Evolutionary conservation across 2,797 vertebrate species (phyloP), one percentile per base, ranked within the genome.

Genomic region (Myripristis jacobus): DNA sequence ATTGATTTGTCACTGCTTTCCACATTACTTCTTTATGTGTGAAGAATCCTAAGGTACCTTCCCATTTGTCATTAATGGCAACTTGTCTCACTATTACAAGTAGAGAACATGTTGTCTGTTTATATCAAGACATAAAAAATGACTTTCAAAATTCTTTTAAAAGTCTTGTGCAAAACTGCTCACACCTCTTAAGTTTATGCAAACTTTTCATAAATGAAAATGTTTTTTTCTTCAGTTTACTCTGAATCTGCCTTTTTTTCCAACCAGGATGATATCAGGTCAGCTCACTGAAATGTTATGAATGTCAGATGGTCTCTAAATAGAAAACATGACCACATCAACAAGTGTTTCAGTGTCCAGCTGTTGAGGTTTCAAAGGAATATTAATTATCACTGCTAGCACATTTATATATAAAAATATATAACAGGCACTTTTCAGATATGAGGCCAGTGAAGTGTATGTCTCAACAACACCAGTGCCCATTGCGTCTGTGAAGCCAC

Each of bases 401-500:
- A 52, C 11, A 34, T 47, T 22, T 15, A 36, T 22, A 22, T 50
- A 13, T 16, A 58, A 67, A 61, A 63, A 66, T 60, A 76, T 61
- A 73, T 52, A 58, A 11, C 34, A 44, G 46, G 41, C 73, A 41
- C 70, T 62, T 75, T 31, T 52, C 62, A 64, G 46, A 60, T 27
- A 38, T 2, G 22, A 31, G 43, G 64, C 36, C 41, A 65, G 43
- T 64, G 66, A 68, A 76, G 64, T 59, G 34, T 24, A 79, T 65
- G 34, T 82, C 57, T 77, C 48, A 55, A 80, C 80, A 90, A 85
- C 77, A 70, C 54, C 67, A 24, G 22, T 44, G 53, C 51, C 12
- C 13, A 16, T 50, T 13, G 19, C 71, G 68, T 80, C 44, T 79
- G 66, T 31, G 66, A 77, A 80, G 69, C 79, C 80, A 80, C 65